Evolutionary conservation across 2,888 invertebrate species (phyloP).

Genomic region (Synanthedon vespiformis): DNA sequence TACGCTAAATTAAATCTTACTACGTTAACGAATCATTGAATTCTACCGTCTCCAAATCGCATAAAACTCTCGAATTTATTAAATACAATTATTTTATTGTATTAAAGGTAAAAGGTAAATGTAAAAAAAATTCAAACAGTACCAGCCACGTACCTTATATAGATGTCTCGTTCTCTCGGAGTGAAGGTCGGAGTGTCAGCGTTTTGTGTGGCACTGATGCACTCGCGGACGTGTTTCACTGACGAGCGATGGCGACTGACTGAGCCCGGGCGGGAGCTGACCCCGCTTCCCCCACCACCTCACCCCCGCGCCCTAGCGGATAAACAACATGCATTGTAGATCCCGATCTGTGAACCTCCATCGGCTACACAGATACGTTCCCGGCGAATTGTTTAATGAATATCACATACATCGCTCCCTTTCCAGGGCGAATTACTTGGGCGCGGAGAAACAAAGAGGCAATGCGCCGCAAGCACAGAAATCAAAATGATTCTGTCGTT

Average conservation of each 20-base stretch:
- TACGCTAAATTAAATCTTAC: not conserved
- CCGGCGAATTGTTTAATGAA: constrained; percentile 11
- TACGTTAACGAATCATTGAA: not conserved
- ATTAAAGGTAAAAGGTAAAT: not conserved
- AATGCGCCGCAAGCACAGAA: constrained; percentile 5
- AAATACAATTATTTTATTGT: not conserved
- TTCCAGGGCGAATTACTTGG: not conserved
- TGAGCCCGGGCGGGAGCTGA: constrained; percentile 58
- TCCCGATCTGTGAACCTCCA: constrained; percentile 53
- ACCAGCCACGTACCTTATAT: constrained; percentile 50
- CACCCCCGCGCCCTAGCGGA: constrained; percentile 52
- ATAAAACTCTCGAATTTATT: not conserved
- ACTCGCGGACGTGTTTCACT: constrained; percentile 46
- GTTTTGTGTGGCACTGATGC: constrained; percentile 38
- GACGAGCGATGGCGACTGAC: constrained; percentile 45
- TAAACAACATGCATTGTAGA: constrained; percentile 69
- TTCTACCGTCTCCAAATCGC: not conserved
- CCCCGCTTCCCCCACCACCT: constrained; percentile 23
- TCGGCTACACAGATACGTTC: constrained; percentile 18
- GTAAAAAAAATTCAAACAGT: constrained; percentile 6
- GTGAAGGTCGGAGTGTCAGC: constrained; percentile 61
- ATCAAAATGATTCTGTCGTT: not conserved
- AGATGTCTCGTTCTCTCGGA: constrained; percentile 61
- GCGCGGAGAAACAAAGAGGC: not conserved
- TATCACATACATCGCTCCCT: not conserved